Conservation (phyloP, 2,113 vertebrate species). For the Pithys albifrons region DNA sequence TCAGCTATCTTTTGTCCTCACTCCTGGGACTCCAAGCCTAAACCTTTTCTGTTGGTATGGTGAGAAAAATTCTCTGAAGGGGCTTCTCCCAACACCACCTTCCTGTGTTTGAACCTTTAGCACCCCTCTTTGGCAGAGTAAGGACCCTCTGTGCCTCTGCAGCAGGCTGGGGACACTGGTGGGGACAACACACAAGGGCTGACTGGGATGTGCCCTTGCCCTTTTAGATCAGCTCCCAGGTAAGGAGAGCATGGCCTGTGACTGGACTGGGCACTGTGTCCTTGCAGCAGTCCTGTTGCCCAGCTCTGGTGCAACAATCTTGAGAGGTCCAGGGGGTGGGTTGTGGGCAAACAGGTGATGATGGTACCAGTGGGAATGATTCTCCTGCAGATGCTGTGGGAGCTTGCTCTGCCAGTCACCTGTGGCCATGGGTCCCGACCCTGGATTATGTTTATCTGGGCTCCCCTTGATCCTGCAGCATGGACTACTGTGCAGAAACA, state of each 20-base stretch:
- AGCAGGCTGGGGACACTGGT: background rate
- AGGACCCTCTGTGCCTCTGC: background rate
- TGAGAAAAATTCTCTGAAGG: too few species aligned
- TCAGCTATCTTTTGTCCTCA: too few species aligned
- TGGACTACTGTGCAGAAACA: background rate
- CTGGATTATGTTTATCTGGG: background rate
- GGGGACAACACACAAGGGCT: fast-evolving
- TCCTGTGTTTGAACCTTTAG: too few species aligned
- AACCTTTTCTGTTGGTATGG: too few species aligned
- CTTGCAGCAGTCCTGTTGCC: background rate
- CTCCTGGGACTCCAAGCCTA: too few species aligned
- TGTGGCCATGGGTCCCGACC: background rate
- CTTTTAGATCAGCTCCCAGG: background rate
- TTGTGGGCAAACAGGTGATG: background rate
- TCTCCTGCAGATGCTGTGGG: background rate
- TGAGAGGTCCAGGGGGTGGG: background rate
- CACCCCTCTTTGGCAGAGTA: fast-evolving
- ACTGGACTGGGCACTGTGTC: fast-evolving
- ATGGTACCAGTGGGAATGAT: background rate
- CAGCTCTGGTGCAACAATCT: fast-evolving
- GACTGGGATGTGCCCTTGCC: background rate
- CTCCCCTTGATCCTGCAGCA: background rate
- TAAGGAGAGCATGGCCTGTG: background rate
- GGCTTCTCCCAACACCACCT: too few species aligned
- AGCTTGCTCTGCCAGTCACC: background rate